Evolutionary conservation across 2,888 invertebrate genomes (phyloP), one percentile per base, ranked within the genome.

Genomic region (Erannis defoliaria): DNA sequence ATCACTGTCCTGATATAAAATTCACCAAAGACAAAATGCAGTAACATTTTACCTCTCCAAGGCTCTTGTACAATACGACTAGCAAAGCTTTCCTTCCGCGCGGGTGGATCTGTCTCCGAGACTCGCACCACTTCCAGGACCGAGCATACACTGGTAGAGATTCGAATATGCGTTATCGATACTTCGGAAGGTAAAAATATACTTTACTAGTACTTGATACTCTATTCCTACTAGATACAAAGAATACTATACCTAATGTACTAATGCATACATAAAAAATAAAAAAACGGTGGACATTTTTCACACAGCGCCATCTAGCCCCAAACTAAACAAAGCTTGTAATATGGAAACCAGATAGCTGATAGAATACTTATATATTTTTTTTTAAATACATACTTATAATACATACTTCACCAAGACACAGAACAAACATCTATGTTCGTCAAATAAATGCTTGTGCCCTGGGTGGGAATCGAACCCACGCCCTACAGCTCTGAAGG

Each of bases 41-140:
- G 62, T 62, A 62, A 62, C 56, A 62, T 56, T 57, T 62, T 57
- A 51, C 53, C 48, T 57, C 46, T 61, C 46, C 48, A 62, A 48
- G 54, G 56, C 56, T 53, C 56, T 53, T 45, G 38, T 38, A 61
- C 50, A 51, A 55, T 61, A 48, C 48, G 19, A 53, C 48, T 51
- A 62, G 62, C 48, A 54, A 62, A 57, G 62, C 62, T 62, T 62
- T 56, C 48, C 53, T 62, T 62, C 62, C 62, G 42, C 62, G 48
- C 53, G 56, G 45, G 56, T 57, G 56, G 62, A 57, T 62, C 56
- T 35, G 29, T 43, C 55, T 57, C 42, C n/a, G 18, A 42, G 53
- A 35, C 48, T 53, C 26, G 14, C 50, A 31, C 55, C 50, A 54
- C 56, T 57, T 57, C 37, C 56, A 31, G 37, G 57, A 62, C 62